Evolutionary conservation across 1,140 invertebrate genomes (phyloP), one percentile per base, ranked within the genome.

Genomic region (Drosophila truncata): DNA sequence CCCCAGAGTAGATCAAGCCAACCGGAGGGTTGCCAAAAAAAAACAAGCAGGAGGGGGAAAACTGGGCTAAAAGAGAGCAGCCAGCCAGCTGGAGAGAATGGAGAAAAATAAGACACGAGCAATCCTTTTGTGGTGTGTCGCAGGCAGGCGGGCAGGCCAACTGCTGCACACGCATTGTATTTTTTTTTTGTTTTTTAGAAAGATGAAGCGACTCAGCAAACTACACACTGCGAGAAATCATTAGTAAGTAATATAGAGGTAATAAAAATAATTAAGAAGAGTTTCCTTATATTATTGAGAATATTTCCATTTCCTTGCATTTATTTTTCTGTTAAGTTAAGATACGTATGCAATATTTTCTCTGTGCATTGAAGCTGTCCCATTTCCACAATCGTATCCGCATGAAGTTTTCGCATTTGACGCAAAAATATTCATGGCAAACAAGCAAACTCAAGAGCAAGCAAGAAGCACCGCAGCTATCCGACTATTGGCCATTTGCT

Each of bases 361-460:
- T 6, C 29, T 14, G 66, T 65, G 18, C 59, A 37, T 37, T n/a
- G n/a, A 29, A 60, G 62, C 62, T 65, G 31, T 62, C 29, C 20
- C 42, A 44, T 47, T 62, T 39, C 16, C 57, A 67, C 29, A 62
- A 55, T 61, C 25, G 42, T 47, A 58, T 69, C 29, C 37, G 29
- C 55, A 54, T 52, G 47, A 77, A 74, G 72, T 76, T 88, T 75
- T 84, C 88, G 84, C 71, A 46, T 80, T 84, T 83, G 72, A 88
- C 80, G 69, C 59, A 88, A 87, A 88, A 80, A 88, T 87, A 87
- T 87, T 87, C 84, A 87, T 87, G 67, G 76, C 83, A 71, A 67
- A 29, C 46, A 57, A 37, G 33, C 46, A 31, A 57, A 46, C 37
- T n/a, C n/a, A 55, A 31, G 59, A 57, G 57, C 31, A 25, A 46